phyloP scores from a whole-genome alignment of 1,140 invertebrate genomes.

The Drosophila baimaii region DNA sequence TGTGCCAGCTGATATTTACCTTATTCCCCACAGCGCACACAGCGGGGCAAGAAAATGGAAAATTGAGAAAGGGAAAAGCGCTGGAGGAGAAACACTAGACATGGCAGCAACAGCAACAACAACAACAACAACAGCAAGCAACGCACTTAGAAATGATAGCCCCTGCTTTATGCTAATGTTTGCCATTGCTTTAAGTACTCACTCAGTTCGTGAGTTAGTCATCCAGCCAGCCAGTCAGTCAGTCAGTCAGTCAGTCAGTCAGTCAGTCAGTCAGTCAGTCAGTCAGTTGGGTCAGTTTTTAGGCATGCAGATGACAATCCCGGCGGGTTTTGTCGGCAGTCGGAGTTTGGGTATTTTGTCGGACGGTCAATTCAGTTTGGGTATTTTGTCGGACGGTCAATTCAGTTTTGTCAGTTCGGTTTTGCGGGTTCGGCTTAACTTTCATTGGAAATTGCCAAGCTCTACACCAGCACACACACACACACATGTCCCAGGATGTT shows the following conservation, averaged over 20 bases:
- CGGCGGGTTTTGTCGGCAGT: constrained; percentile 3
- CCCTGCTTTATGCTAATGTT: constrained; percentile 81
- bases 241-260: constrained; percentile 7
- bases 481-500: constrained; percentile 18
- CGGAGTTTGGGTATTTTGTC: background rate
- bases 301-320: constrained; percentile 51
- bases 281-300: constrained; percentile 37
- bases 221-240: constrained; percentile 34
- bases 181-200: constrained; percentile 68
- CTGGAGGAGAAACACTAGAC: constrained; percentile 62
- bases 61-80: constrained; percentile 39
- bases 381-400: background rate
- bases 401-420: constrained; percentile 3
- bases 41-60: constrained; percentile 33
- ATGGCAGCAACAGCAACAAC: constrained; percentile 53
- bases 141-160: constrained; percentile 78
- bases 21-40: constrained; percentile 57
- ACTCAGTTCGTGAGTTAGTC: constrained; percentile 49
- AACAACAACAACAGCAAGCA: constrained; percentile 49
- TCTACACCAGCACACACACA: background rate
- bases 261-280: background rate
- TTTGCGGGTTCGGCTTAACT: constrained; percentile 26
- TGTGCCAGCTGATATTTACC: constrained; percentile 76
- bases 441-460: constrained; percentile 32
- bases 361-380: background rate